Evolutionary conservation across 2,888 invertebrate species (phyloP).

Genomic region (Operophtera brumata): DNA sequence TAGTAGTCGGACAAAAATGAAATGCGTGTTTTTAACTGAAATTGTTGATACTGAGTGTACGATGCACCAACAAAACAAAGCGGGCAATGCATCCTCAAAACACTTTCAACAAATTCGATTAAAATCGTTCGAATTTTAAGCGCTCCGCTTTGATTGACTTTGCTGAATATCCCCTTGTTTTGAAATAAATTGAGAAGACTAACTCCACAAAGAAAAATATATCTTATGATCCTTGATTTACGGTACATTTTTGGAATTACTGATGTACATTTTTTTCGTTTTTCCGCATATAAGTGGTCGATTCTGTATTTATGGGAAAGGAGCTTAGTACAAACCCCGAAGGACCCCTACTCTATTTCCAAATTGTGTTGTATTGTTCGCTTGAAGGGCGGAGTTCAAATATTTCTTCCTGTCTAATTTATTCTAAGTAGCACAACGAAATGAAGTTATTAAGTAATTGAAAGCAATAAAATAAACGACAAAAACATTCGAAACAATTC

Average conservation of each 20-base stretch:
- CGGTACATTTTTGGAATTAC: constrained; percentile 36
- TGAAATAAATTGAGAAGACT: constrained; percentile 38
- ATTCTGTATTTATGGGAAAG: constrained; percentile 65
- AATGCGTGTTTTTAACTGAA: too few relatives aligned
- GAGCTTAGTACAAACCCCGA: constrained; percentile 56
- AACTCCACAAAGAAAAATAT: constrained; percentile 27
- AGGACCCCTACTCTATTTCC: constrained; percentile 60
- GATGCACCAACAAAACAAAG: not conserved
- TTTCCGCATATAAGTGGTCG: constrained; percentile 58
- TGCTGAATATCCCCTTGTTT: constrained; percentile 54
- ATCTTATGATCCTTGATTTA: constrained; percentile 33
- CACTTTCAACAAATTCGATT: constrained; percentile 36
- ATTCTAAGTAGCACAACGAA: constrained; percentile 47
- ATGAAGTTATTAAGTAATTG: constrained; percentile 65
- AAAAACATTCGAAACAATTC: constrained; percentile 53
- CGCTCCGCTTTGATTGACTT: constrained; percentile 51
- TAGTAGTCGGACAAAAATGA: too few relatives aligned
- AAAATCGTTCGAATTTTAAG: constrained; percentile 40
- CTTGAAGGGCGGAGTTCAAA: constrained; percentile 50
- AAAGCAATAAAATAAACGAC: constrained; percentile 62
- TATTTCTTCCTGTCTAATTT: constrained; percentile 52
- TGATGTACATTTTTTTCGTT: constrained; percentile 38
- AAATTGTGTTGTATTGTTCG: constrained; percentile 57
- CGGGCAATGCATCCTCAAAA: constrained; percentile 11
- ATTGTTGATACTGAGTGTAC: not conserved